Conservation (phyloP, 2,797 vertebrate genomes). For the Oryzias dopingdopingensis region DNA sequence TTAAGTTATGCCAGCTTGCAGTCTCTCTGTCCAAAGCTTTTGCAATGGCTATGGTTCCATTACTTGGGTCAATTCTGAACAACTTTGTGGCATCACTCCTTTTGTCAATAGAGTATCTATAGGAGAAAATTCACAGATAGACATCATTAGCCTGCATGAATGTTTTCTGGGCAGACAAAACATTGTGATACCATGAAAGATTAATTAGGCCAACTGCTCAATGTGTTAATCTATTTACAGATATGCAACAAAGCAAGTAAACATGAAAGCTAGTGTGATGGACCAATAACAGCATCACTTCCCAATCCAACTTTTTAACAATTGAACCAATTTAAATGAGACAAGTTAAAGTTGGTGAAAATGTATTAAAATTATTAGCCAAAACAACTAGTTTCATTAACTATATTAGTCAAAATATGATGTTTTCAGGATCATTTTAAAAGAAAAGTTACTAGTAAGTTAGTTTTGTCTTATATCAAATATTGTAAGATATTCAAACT, state of each 20-base stretch:
- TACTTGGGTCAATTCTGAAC: constrained; percentile 85
- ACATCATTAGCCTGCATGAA: constrained; percentile 44
- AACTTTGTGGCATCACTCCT: constrained; percentile 63
- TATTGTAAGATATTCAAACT: too few relatives aligned
- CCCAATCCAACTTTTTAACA: too few relatives aligned
- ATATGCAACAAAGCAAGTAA: constrained; percentile 51
- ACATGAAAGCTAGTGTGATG: constrained; percentile 19
- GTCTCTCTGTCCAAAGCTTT: constrained; percentile 86
- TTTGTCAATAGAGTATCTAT: constrained; percentile 85
- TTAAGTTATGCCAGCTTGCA: constrained; percentile 87
- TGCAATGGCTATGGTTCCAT: constrained; percentile 83
- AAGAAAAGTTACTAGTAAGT: too few relatives aligned
- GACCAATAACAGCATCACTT: too few relatives aligned
- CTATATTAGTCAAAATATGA: too few relatives aligned
- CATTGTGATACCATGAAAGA: constrained; percentile 50
- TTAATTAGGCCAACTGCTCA: constrained; percentile 61
- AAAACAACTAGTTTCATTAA: too few relatives aligned
- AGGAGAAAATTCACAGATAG: constrained; percentile 42
- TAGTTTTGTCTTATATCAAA: too few relatives aligned
- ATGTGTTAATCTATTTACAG: constrained; percentile 23
- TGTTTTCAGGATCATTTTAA: too few relatives aligned
- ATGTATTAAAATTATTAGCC: too few relatives aligned
- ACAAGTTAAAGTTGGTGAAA: too few relatives aligned
- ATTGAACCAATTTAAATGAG: too few relatives aligned
- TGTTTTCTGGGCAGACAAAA: constrained; percentile 55